Evolutionary conservation across 2,888 invertebrate genomes (phyloP).

Genomic region (Dichetophora obliterata): DNA sequence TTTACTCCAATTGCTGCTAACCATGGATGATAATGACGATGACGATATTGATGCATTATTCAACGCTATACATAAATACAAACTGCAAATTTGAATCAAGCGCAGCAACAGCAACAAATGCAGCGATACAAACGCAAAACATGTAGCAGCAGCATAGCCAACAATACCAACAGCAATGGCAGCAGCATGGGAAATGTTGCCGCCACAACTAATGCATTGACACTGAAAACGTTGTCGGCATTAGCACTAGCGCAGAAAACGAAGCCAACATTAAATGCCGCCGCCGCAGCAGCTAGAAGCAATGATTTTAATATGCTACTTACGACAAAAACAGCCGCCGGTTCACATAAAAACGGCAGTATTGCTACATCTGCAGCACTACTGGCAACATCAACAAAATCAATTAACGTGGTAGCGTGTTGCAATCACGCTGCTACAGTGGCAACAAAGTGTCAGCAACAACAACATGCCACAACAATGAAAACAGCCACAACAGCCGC

Average conservation of each 20-base stretch:
- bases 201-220: constrained; percentile 17
- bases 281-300: not conserved
- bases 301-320: not conserved
- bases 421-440: constrained; percentile 14
- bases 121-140: constrained; percentile 17
- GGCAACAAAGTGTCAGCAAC: constrained; percentile 20
- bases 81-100: not conserved
- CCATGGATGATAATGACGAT: not conserved
- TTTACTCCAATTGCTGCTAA: constrained; percentile 19
- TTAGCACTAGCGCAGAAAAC: constrained; percentile 20
- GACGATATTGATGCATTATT: not conserved
- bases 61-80: constrained; percentile 12
- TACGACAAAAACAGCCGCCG: not conserved
- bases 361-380: not conserved
- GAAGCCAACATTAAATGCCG: not conserved
- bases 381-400: not conserved
- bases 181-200: constrained; percentile 22
- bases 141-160: constrained; percentile 1
- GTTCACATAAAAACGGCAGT: constrained; percentile 6
- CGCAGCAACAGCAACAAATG: constrained; percentile 31
- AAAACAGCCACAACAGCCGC: constrained; percentile 31
- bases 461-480: constrained; percentile 10
- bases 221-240: constrained; percentile 21
- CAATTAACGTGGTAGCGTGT: not conserved
- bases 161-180: constrained; percentile 8